phyloP scores from a whole-genome alignment of 2,888 invertebrate genomes.

The Pammene aurita region DNA sequence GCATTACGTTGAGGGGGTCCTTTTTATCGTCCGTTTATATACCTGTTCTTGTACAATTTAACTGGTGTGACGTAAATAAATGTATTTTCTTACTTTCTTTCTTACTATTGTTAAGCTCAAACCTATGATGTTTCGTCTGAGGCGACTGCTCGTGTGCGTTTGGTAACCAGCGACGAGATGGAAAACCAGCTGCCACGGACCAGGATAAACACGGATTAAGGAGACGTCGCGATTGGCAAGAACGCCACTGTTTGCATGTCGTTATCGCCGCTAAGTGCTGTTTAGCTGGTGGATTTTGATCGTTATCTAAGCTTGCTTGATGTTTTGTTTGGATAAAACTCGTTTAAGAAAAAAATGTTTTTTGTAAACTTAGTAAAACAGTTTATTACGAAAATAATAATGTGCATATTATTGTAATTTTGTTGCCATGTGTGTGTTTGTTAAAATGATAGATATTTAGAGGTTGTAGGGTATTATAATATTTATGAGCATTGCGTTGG shows the following conservation, averaged over 20 bases:
- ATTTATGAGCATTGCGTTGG: too few relatives aligned
- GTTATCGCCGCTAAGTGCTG: constrained; percentile 30
- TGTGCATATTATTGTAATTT: too few relatives aligned
- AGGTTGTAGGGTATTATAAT: too few relatives aligned
- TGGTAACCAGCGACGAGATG: not conserved
- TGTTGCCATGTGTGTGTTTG: too few relatives aligned
- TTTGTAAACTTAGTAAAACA: not conserved
- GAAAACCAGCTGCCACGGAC: constrained; percentile 20
- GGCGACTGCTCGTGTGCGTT: not conserved
- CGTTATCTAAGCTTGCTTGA: constrained; percentile 3
- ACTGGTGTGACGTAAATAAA: too few relatives aligned
- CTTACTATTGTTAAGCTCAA: too few relatives aligned
- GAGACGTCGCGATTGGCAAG: constrained; percentile 25
- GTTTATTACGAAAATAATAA: too few relatives aligned
- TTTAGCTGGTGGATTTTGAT: constrained; percentile 21
- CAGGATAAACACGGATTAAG: constrained; percentile 34
- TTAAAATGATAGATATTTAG: too few relatives aligned
- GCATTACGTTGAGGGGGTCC: too few relatives aligned
- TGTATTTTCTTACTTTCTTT: too few relatives aligned
- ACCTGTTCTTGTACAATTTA: too few relatives aligned
- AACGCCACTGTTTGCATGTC: constrained; percentile 33
- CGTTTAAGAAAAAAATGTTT: not conserved
- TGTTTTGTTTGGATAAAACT: constrained; percentile 11
- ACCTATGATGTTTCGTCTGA: not conserved
- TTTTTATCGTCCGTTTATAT: too few relatives aligned